Evolutionary conservation across 2,888 invertebrate species (phyloP).

Genomic region (Criorhina ranunculi): DNA sequence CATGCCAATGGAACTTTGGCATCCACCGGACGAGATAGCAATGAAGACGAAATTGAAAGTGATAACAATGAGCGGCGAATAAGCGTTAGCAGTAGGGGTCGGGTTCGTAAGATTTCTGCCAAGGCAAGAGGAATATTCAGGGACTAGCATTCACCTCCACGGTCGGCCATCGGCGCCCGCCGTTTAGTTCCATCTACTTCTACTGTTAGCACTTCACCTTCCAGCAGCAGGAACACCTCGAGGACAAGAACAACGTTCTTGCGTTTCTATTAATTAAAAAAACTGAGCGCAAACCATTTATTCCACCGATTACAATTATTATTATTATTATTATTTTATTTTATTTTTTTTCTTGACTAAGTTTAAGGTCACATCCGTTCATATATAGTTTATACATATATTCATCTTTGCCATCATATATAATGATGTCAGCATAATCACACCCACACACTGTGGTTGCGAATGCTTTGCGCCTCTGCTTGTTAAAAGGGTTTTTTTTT

Average conservation of each 20-base stretch:
- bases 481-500: conserved; percentile 37
- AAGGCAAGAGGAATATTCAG: conserved; percentile 89
- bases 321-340: too few species aligned
- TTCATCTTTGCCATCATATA: conserved; percentile 50
- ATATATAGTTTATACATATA: conserved; percentile 43
- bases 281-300: conserved; percentile 59
- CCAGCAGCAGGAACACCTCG: conserved; percentile 41
- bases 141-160: conserved; percentile 80
- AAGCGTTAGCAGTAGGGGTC: conserved; percentile 92
- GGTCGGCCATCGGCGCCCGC: conserved; percentile 55
- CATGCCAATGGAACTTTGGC: conserved; percentile 52
- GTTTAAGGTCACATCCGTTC: conserved; percentile 51
- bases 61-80: conserved; percentile 82
- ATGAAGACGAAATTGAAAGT: conserved; percentile 78
- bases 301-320: conserved; percentile 56
- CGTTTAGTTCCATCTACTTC: conserved; percentile 56
- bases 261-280: conserved; percentile 64
- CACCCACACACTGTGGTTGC: conserved; percentile 37
- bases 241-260: conserved; percentile 56
- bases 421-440: conserved; percentile 41
- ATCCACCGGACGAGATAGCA: conserved; percentile 37
- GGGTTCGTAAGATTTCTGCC: conserved; percentile 92
- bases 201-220: conserved; percentile 41
- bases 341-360: conserved; percentile 54
- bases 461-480: conserved; percentile 12